Evolutionary conservation across 2,888 invertebrate species (phyloP), one percentile per base, ranked within the genome.

Genomic region (Ernsta delagoae): DNA sequence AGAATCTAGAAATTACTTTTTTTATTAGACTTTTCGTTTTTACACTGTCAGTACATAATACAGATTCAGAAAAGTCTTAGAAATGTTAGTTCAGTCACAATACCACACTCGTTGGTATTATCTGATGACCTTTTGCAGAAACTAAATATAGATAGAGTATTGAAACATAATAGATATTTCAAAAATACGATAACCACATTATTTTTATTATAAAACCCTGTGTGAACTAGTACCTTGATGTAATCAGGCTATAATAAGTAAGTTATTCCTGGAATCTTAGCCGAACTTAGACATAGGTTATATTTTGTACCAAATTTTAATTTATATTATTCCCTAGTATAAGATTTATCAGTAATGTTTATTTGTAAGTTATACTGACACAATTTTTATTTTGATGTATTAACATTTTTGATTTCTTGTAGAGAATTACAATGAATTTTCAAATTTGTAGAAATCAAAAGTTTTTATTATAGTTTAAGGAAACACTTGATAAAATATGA

Each of bases 301-400:
- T 67, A 72, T 76, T 74, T 76, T 75, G 75, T 75, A 78, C 77
- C 78, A 78, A 77, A 62, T 74, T 78, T 75, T 76, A 76, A 70
- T 77, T 78, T 78, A 78, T 75, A 72, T 71, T 74, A 74, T 71
- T 70, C 24, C 62, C 61, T 74, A 73, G 69, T n/a, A 9, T 70
- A 65, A 67, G 61, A 59, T 53, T 59, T 62, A 70, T 41, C 59
- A 59, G 59, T 68, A 65, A 61, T 50, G 57, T 24, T 54, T 60
- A 60, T 59, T 45, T 64, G 45, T 67, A 68, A 69, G 63, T 41
- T 4, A 59, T 63, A 63, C 31, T 39, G 54, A 59, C 39, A 61
- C 50, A 36, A 54, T 16, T n/a, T n/a, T n/a, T n/a, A n/a, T n/a
- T n/a, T n/a, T n/a, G n/a, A n/a, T n/a, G n/a, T n/a, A n/a, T n/a